A percentile compares a stretch with the other conserved stretches of the same genome.
Conservation (phyloP, 2,888 invertebrate genomes). For the Platycnemis pennipes region DNA sequence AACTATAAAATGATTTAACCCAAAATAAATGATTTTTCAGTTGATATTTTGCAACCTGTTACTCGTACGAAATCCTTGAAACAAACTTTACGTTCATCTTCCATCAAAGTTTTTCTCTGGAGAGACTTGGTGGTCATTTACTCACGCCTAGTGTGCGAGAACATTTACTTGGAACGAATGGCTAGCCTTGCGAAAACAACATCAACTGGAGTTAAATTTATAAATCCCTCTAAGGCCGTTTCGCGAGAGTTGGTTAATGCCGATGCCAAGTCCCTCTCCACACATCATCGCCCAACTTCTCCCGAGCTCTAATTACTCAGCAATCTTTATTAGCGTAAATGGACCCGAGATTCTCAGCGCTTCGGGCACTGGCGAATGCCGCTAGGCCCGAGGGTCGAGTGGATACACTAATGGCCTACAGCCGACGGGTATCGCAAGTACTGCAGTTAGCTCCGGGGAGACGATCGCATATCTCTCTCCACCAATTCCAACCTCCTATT, state of each 20-base stretch:
- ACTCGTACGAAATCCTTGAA: no score
- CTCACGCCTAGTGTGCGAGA: no score
- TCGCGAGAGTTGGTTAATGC: not conserved
- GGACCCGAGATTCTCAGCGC: not conserved
- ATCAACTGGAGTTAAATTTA: not conserved
- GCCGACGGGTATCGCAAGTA: not conserved
- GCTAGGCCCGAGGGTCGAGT: not conserved
- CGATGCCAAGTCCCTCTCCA: not conserved
- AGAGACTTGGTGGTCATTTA: no score
- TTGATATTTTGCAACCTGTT: no score
- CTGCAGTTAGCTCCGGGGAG: not conserved
- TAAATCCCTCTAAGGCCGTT: not conserved
- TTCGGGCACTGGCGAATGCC: not conserved
- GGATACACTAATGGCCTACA: not conserved
- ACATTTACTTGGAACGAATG: not conserved
- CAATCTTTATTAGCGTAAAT: not conserved
- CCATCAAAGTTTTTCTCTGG: no score
- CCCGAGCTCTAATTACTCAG: not conserved
- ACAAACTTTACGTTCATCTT: no score
- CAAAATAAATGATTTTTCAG: no score
- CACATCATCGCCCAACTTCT: not conserved
- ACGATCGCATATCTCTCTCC: not conserved
- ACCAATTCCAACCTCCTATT: not conserved
- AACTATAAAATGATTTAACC: no score
- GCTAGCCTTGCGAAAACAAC: not conserved